phyloP scores from a whole-genome alignment of 2,888 invertebrate species.

The Bunonema sp. region DNA sequence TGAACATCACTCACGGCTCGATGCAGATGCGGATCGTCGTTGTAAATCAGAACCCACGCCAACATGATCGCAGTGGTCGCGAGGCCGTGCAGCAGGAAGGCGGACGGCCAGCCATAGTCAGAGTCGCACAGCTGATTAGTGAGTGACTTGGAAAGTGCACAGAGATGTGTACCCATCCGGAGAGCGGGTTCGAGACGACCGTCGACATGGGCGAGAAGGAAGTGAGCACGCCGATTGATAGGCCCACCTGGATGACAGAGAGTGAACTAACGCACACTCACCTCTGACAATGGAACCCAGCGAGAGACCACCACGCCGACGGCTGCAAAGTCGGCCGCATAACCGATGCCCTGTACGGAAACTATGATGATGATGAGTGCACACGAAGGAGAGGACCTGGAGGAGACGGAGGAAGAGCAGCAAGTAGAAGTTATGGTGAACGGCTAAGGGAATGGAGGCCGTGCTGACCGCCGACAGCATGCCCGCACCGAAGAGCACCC shows the following conservation, averaged over 20 bases:
- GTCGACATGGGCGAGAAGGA: constrained; percentile 29
- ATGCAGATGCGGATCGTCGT: constrained; percentile 18
- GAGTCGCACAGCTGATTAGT: constrained; percentile 15
- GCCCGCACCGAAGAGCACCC: constrained; percentile 5
- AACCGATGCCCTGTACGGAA: constrained; percentile 8
- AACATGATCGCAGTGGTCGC: constrained; percentile 12
- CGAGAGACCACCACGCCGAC: constrained; percentile 12
- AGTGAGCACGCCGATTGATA: constrained; percentile 30
- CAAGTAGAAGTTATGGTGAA: no score
- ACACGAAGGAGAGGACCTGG: no score
- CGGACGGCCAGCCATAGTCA: constrained; percentile 27
- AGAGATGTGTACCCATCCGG: constrained; percentile 16
- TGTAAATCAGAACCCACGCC: constrained; percentile 17
- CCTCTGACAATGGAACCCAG: constrained; percentile 32
- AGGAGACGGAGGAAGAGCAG: no score
- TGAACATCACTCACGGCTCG: no score
- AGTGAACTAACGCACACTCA: no score
- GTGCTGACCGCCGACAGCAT: constrained; percentile 4
- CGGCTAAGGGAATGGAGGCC: no score
- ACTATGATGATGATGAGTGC: no score
- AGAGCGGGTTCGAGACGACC: constrained; percentile 25
- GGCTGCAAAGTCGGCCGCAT: constrained; percentile 14
- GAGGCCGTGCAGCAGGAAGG: constrained; percentile 24
- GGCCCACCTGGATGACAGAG: constrained; percentile 27
- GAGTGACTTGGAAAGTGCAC: not conserved